A percentile compares a stretch with the other conserved stretches of the same genome.
Evolutionary conservation across 2,888 invertebrate species (phyloP).

Genomic region (Aricia artaxerxes): DNA sequence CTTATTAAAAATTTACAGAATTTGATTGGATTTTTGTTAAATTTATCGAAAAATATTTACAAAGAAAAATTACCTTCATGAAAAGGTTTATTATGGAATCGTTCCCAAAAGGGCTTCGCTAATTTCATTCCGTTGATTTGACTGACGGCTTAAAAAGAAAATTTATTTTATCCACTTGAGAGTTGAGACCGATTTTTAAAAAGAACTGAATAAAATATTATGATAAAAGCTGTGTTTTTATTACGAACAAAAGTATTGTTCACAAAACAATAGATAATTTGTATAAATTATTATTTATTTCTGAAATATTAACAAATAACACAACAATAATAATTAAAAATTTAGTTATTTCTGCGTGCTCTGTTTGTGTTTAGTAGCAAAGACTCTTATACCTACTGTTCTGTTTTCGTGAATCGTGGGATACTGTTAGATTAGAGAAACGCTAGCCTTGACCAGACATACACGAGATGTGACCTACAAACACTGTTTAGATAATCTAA

Average conservation of each 20-base stretch:
- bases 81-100: constrained; percentile 27
- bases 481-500: background rate
- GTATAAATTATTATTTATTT: too few relatives aligned
- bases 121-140: constrained; percentile 33
- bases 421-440: background rate
- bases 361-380: too few relatives aligned
- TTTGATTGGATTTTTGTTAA: constrained; percentile 61
- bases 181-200: background rate
- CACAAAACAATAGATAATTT: background rate
- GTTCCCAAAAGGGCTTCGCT: constrained; percentile 32
- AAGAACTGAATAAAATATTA: background rate
- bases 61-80: constrained; percentile 35
- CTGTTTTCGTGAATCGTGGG: too few relatives aligned
- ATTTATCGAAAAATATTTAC: constrained; percentile 50
- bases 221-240: background rate
- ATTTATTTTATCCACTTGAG: constrained; percentile 28
- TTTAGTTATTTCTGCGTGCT: too few relatives aligned
- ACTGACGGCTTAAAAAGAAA: constrained; percentile 30
- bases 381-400: too few relatives aligned
- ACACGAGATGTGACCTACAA: background rate
- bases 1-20: constrained; percentile 57
- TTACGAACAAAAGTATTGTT: background rate
- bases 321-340: too few relatives aligned
- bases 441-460: background rate
- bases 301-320: too few relatives aligned